phyloP scores from a whole-genome alignment of 2,888 invertebrate species.

The Aleiodes alternator region DNA sequence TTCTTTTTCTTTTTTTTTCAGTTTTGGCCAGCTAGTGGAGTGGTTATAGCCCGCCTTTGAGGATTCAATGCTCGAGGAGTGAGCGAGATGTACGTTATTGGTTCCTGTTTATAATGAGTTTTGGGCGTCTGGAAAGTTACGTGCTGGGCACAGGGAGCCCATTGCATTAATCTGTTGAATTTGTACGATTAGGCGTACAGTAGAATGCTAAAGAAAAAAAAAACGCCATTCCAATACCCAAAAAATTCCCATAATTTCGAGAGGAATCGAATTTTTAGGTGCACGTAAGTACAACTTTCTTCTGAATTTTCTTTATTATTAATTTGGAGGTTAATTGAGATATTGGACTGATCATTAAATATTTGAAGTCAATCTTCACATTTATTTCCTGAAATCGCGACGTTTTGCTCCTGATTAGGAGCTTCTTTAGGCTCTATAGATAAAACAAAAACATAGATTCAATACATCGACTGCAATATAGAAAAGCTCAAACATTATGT shows the following conservation, averaged over 20 bases:
- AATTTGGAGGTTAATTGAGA: no score
- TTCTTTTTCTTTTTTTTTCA: neutral
- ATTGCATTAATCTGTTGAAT: constrained; percentile 33
- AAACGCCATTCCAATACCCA: neutral
- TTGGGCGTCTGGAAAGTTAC: constrained; percentile 62
- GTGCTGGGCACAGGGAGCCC: constrained; percentile 7
- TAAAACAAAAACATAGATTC: no score
- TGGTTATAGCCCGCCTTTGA: constrained; percentile 32
- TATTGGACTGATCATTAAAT: no score
- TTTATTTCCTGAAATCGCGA: no score
- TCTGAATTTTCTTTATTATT: neutral
- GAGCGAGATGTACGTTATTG: constrained; percentile 47
- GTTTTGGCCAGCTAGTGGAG: constrained; percentile 9
- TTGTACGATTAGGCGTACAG: constrained; percentile 6
- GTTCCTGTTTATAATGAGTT: constrained; percentile 62
- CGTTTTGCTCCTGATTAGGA: no score
- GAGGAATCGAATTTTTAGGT: neutral
- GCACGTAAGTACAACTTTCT: neutral
- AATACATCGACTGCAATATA: no score
- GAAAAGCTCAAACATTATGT: no score
- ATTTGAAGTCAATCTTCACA: no score
- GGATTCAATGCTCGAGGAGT: constrained; percentile 36
- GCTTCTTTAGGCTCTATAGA: no score
- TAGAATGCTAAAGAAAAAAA: no score
- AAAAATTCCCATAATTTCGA: neutral